Base-by-base conservation (phyloP, 2,797 vertebrate genomes). In the Columba guinea region DNA sequence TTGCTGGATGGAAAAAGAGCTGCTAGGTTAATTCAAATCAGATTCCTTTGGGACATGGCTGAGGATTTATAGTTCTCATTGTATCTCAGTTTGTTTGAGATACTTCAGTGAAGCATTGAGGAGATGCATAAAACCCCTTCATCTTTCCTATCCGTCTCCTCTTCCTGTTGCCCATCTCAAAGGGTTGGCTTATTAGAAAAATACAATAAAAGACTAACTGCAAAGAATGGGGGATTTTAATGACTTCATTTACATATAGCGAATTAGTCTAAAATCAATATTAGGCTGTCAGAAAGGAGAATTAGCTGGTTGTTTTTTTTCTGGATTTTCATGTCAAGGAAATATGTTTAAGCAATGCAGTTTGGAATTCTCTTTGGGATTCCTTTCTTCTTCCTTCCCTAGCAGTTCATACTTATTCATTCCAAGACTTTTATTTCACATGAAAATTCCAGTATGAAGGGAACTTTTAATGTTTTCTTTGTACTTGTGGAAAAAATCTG, bases 241-340 rank as follows among this genome's bases (percentile, higher is more conserved):
- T 96, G 64, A 63, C 85, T 97, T 97, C 76, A 96, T 98, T 97
- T 97, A 94, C 93, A 85, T 96, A 68, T 26, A 93, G 82, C 83
- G 76, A 96, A 96, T 97, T 94, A 96, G 93, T 90, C 88, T 87
- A 95, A 94, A 97, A 97, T 96, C 96, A 97, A 86, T 97, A 96
- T 76, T 89, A 82, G 68, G 44, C 87, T 97, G 85, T 93, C 86
- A 96, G 92, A 90, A 92, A 94, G 63, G 79, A 92, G 89, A 95
- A 91, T 59, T 83, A 92, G 68, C 81, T 79, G 83, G 91, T 16
- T 81, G 19, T 0, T 84, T 94, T 94, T 96, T 96, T 94, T 74
- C 65, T 96, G n/a, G 15, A 23, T 94, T 97, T 95, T 96, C 62
- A 39, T 89, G 71, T 96, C 89, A 95, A 95, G 87, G 89, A 95